These are phyloP conservation scores for Sarcophaga rosellei DNA, from an alignment of 2,888 invertebrate species.

Conservation along the genomic window DNA sequence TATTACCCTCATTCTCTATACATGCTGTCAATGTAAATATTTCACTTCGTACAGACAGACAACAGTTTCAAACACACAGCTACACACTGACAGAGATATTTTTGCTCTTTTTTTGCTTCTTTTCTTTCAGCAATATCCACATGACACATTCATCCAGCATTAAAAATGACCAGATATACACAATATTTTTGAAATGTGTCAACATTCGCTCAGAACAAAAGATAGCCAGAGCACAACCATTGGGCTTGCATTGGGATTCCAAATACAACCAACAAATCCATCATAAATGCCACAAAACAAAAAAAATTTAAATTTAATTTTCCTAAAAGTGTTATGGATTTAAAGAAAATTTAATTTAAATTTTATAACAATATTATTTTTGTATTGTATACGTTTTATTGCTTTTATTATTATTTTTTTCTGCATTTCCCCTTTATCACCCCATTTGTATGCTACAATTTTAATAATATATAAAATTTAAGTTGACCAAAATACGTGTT, in stretches of 20 bases:
- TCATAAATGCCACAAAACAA: background rate
- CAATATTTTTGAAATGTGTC: conserved; percentile 26
- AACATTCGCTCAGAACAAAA: conserved; percentile 6
- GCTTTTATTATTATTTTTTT: background rate
- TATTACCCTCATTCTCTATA: background rate
- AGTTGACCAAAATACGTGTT: conserved; percentile 49
- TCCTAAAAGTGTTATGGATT: background rate
- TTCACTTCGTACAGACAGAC: conserved; percentile 17
- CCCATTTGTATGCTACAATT: conserved; percentile 26
- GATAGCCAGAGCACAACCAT: background rate
- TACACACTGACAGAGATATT: background rate
- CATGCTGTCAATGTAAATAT: conserved; percentile 7
- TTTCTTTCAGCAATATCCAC: background rate
- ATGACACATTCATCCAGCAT: background rate
- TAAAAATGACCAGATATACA: background rate
- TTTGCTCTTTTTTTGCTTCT: background rate
- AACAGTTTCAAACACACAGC: background rate
- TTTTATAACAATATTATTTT: background rate
- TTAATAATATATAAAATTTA: conserved; percentile 51
- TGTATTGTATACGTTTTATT: background rate
- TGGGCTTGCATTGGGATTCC: background rate
- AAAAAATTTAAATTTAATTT: background rate
- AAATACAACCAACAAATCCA: background rate
- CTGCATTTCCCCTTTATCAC: background rate
- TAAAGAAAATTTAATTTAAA: conserved; percentile 2